These are phyloP conservation scores for Tetrax tetrax DNA, from an alignment of 2,113 vertebrate genomes.

Conservation along the genomic window DNA sequence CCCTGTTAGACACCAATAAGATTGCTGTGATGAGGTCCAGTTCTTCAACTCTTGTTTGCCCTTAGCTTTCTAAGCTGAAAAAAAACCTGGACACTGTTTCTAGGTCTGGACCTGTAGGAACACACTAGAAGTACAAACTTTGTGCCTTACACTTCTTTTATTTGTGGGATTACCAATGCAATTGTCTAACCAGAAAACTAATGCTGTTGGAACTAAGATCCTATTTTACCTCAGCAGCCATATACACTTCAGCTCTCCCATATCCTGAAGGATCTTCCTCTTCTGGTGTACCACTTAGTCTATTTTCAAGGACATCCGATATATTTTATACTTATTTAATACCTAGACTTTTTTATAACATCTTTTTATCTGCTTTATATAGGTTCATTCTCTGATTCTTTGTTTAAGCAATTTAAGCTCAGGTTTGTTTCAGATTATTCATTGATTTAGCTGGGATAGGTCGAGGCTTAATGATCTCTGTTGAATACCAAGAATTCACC, in stretches of 20 bases:
- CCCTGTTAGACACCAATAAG: neutral
- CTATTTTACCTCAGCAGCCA: neutral
- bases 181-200: neutral
- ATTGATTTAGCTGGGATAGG: neutral
- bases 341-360: neutral
- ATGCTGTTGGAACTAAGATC: neutral
- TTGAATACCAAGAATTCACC: neutral
- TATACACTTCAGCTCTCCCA: neutral
- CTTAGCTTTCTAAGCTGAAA: neutral
- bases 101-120: neutral
- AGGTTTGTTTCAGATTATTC: neutral
- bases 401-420: neutral
- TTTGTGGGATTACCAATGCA: neutral
- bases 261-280: neutral
- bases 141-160: neutral
- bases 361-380: neutral
- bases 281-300: neutral
- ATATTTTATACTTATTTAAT: neutral
- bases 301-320: neutral
- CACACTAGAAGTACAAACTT: neutral
- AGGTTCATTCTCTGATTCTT: neutral
- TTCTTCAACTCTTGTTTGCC: neutral
- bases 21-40: neutral
- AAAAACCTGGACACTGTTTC: neutral
- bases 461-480: neutral